These are phyloP conservation scores for Pseudomyrmex pallidus DNA, from an alignment of 1,140 invertebrate species.

Conservation along the genomic window DNA sequence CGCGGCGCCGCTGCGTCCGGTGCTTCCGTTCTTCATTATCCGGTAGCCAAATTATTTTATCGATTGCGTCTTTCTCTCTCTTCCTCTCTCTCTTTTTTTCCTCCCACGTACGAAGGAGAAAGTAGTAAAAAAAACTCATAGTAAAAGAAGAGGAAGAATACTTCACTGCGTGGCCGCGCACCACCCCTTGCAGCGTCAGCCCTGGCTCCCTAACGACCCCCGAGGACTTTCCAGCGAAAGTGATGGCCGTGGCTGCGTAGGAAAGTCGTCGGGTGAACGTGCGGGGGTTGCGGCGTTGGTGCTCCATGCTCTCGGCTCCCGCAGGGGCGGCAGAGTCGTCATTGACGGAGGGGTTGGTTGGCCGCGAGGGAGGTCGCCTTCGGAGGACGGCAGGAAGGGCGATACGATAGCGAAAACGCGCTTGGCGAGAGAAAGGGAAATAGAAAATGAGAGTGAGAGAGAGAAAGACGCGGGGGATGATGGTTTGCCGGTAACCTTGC, in stretches of 20 bases:
- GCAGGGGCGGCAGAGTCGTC: conserved; percentile 42
- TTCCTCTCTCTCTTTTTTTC: background rate
- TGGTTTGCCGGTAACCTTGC: conserved; percentile 81
- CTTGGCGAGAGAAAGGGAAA: conserved; percentile 44
- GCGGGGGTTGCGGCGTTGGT: conserved; percentile 50
- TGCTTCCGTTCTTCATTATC: conserved; percentile 53
- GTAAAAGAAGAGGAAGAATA: conserved; percentile 52
- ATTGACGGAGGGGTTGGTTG: conserved; percentile 66
- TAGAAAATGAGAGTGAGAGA: conserved; percentile 35
- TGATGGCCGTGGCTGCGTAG: conserved; percentile 78
- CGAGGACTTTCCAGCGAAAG: conserved; percentile 80
- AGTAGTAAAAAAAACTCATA: background rate
- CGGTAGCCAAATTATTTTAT: conserved; percentile 66
- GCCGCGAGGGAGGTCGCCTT: conserved; percentile 52
- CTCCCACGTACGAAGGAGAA: background rate
- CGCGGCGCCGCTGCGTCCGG: conserved; percentile 26
- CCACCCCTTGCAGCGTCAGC: conserved; percentile 82
- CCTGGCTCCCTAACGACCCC: conserved; percentile 69
- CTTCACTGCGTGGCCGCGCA: conserved; percentile 73
- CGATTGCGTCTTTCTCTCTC: conserved; percentile 40
- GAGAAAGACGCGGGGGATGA: background rate
- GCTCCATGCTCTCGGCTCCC: conserved; percentile 42
- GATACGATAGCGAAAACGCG: conserved; percentile 25
- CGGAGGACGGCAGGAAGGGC: conserved; percentile 51
- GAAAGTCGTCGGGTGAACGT: conserved; percentile 64